phyloP scores from a whole-genome alignment of 2,888 invertebrate species.

The Fragum sueziense region DNA sequence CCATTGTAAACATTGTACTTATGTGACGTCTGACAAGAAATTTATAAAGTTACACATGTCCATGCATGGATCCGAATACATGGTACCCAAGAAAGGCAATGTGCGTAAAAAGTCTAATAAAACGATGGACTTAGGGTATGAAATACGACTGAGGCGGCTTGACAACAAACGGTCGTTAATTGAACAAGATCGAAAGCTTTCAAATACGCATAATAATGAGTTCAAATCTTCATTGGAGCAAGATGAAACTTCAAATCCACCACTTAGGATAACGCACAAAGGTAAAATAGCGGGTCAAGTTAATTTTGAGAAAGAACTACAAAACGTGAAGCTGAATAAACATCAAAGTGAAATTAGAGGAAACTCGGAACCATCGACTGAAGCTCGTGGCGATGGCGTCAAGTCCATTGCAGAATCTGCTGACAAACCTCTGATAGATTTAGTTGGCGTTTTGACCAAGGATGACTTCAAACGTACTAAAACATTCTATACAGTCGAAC shows the following conservation, averaged over 20 bases:
- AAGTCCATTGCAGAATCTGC: not conserved
- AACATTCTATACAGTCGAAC: slow-evolving; percentile 14
- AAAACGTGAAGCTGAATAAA: not conserved
- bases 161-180: not conserved
- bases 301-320: not conserved
- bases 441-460: slow-evolving; percentile 17
- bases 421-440: not conserved
- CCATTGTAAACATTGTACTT: not conserved
- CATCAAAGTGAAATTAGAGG: not conserved
- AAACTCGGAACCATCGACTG: not conserved
- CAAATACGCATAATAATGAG: not conserved
- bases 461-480: slow-evolving; percentile 22
- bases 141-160: not conserved
- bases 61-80: not conserved
- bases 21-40: not conserved
- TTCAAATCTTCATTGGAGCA: not conserved
- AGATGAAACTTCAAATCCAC: not conserved
- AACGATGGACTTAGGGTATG: not conserved
- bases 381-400: not conserved
- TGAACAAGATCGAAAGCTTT: not conserved
- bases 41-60: slow-evolving; percentile 9
- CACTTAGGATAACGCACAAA: not conserved
- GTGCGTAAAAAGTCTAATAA: not conserved
- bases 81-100: not conserved
- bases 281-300: not conserved